These are phyloP conservation scores for Therioaphis trifolii DNA, from an alignment of 2,888 invertebrate species.

Conservation along the genomic window DNA sequence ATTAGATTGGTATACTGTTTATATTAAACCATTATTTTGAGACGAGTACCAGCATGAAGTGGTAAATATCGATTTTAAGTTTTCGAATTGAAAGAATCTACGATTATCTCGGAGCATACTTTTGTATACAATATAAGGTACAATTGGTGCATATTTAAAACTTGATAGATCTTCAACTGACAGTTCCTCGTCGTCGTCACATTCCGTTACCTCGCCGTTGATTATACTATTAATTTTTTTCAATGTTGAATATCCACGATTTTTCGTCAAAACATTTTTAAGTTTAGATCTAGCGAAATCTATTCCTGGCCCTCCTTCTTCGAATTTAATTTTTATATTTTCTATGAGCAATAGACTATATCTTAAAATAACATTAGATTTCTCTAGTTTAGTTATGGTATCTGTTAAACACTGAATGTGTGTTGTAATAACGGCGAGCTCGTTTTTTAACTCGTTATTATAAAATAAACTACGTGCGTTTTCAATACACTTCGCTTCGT, in stretches of 20 bases:
- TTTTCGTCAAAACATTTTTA: not conserved
- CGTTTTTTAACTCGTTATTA: conserved; percentile 30
- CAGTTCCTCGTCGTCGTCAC: too few species aligned
- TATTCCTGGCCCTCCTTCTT: not conserved
- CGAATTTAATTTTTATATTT: conserved; percentile 33
- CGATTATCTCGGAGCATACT: too few species aligned
- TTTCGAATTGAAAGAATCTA: too few species aligned
- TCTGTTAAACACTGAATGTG: conserved; percentile 33
- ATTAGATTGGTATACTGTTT: too few species aligned
- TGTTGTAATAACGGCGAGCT: conserved; percentile 29
- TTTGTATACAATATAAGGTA: too few species aligned
- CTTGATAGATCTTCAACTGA: too few species aligned
- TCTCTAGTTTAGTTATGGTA: conserved; percentile 12
- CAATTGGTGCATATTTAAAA: too few species aligned
- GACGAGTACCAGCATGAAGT: too few species aligned
- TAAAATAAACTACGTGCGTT: conserved; percentile 18
- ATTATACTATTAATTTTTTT: not conserved
- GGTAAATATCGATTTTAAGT: too few species aligned
- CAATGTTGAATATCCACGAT: not conserved
- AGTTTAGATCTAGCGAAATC: conserved; percentile 36
- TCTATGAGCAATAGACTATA: conserved; percentile 25
- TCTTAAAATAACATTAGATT: conserved; percentile 25
- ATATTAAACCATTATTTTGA: too few species aligned
- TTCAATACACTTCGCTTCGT: conserved; percentile 24
- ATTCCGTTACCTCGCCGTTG: too few species aligned